phyloP scores from a whole-genome alignment of 2,888 invertebrate species.

The Hanleya hanleyi region DNA sequence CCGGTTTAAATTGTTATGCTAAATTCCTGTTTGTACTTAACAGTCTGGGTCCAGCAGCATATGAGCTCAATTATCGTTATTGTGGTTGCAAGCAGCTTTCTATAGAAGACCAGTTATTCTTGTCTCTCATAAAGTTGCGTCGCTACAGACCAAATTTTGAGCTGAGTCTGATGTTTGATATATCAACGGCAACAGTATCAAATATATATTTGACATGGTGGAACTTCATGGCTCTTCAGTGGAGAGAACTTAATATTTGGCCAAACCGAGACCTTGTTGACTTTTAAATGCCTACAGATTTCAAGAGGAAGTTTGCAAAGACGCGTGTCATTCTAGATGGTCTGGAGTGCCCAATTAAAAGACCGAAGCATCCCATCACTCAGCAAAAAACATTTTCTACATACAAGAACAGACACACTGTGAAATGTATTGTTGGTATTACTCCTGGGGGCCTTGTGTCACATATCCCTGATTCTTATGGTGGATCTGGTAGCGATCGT shows the following conservation, averaged over 20 bases:
- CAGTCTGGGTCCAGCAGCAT: background rate
- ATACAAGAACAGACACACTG: conserved; percentile 20
- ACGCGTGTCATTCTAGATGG: conserved; percentile 44
- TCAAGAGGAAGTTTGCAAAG: conserved; percentile 14
- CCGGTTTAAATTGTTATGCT: conserved; percentile 1
- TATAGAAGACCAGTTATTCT: background rate
- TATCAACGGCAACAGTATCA: conserved; percentile 21
- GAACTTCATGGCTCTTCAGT: conserved; percentile 17
- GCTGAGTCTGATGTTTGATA: conserved; percentile 19
- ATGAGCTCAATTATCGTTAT: background rate
- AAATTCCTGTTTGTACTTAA: background rate
- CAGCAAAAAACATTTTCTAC: conserved; percentile 13
- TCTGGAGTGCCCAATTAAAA: conserved; percentile 20
- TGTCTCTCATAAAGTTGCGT: background rate
- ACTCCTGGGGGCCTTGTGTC: conserved; percentile 17
- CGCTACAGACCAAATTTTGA: background rate
- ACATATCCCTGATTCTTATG: background rate
- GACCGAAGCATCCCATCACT: conserved; percentile 10
- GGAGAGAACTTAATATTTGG: conserved; percentile 21
- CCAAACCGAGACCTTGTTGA: conserved; percentile 6
- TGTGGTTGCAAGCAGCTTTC: background rate
- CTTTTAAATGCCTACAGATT: conserved; percentile 21
- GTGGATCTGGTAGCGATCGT: conserved; percentile 26
- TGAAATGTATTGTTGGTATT: conserved; percentile 24
- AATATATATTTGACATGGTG: conserved; percentile 29